phyloP scores from a whole-genome alignment of 1,140 invertebrate species.

The Melitaea cinxia region DNA sequence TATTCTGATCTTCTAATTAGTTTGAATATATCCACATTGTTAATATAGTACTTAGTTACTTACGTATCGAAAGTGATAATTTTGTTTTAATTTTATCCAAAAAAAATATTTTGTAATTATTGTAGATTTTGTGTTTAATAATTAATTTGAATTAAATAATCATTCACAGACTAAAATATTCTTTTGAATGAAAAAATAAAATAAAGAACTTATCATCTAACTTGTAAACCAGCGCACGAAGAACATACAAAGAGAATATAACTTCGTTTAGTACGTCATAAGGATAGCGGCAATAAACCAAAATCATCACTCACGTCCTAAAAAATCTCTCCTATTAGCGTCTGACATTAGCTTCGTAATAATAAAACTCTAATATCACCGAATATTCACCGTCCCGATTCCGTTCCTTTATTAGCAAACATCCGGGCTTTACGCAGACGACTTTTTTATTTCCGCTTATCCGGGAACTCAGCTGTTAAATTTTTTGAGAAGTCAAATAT shows the following conservation, averaged over 20 bases:
- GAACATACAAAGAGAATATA: background rate
- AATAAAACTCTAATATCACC: slow-evolving; percentile 52
- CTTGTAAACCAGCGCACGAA: background rate
- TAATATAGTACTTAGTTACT: background rate
- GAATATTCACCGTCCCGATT: slow-evolving; percentile 37
- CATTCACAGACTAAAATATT: no score
- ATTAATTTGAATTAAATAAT: no score
- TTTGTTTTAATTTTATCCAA: background rate
- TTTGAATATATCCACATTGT: slow-evolving; percentile 7
- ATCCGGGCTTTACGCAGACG: slow-evolving; percentile 42
- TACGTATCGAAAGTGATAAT: background rate
- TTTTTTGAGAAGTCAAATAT: slow-evolving; percentile 59
- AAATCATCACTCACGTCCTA: slow-evolving; percentile 29
- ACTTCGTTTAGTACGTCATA: slow-evolving; percentile 11
- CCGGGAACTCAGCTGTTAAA: slow-evolving; percentile 42
- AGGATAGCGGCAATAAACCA: slow-evolving; percentile 1
- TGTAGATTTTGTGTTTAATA: no score
- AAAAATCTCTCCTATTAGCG: slow-evolving; percentile 42
- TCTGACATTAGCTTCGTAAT: slow-evolving; percentile 56
- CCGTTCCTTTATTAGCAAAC: slow-evolving; percentile 54
- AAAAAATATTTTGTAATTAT: no score
- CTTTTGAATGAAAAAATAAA: background rate
- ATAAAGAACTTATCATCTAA: background rate
- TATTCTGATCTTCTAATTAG: slow-evolving; percentile 21
- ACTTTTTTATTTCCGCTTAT: slow-evolving; percentile 66